phyloP scores from a whole-genome alignment of 2,797 vertebrate species.

The Enteromius anoplus region DNA sequence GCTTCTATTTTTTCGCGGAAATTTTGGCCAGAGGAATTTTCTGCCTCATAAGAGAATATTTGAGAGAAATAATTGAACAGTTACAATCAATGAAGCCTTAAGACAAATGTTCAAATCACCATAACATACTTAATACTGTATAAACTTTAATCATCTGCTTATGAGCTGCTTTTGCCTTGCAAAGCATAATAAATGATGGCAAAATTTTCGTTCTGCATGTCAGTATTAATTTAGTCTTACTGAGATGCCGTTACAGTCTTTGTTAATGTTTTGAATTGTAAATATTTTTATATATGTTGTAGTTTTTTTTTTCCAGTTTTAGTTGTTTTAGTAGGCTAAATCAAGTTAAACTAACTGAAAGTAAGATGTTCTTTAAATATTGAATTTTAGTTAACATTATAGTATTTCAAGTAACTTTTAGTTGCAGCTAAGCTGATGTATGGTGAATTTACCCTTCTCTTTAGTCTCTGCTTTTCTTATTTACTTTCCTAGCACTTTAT shows the following conservation, averaged over 20 bases:
- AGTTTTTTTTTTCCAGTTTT: neutral
- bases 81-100: neutral
- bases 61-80: neutral
- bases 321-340: neutral
- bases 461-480: conserved; percentile 8
- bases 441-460: neutral
- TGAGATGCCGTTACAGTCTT: neutral
- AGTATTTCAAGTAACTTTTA: too few species aligned
- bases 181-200: neutral
- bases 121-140: neutral
- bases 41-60: neutral
- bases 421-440: neutral
- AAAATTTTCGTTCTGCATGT: neutral
- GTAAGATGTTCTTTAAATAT: neutral
- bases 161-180: neutral
- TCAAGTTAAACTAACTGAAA: neutral
- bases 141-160: neutral
- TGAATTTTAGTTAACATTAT: too few species aligned
- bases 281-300: neutral
- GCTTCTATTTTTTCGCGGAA: neutral
- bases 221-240: neutral
- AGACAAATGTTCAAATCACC: neutral
- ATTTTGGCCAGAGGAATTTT: neutral
- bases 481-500: neutral
- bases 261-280: neutral